Percentiles rank a stretch among this genome's conserved stretches.
Evolutionary conservation across 2,888 invertebrate species (phyloP).

Genomic region (Alsophila aescularia): DNA sequence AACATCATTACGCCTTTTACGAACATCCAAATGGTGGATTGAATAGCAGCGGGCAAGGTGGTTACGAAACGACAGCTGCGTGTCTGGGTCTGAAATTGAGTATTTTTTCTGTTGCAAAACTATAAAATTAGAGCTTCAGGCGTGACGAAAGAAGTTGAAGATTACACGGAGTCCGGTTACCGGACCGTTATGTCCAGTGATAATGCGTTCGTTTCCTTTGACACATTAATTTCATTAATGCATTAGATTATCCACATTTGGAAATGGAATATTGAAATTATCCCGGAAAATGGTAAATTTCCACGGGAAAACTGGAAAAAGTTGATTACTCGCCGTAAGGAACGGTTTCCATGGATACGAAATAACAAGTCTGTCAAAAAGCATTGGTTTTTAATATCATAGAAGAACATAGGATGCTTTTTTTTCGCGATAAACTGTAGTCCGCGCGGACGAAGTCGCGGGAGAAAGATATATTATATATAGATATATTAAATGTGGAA

Average conservation of each 20-base stretch:
- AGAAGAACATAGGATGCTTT: too few relatives aligned
- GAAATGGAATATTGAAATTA: too few relatives aligned
- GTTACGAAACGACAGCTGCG: constrained; percentile 51
- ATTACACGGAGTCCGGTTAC: constrained; percentile 56
- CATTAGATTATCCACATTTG: constrained; percentile 1
- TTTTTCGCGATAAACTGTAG: too few relatives aligned
- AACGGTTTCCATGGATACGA: too few relatives aligned
- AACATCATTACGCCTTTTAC: constrained; percentile 30
- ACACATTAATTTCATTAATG: constrained; percentile 21
- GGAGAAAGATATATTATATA: too few relatives aligned
- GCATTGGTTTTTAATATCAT: too few relatives aligned
- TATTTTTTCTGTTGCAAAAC: constrained; percentile 47
- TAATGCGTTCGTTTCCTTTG: constrained; percentile 33
- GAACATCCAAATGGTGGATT: constrained; percentile 27
- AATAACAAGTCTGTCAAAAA: too few relatives aligned
- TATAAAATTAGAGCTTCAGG: constrained; percentile 59
- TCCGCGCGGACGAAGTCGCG: too few relatives aligned
- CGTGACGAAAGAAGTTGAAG: constrained; percentile 61
- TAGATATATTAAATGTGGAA: too few relatives aligned
- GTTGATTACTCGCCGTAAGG: too few relatives aligned
- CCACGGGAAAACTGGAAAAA: too few relatives aligned
- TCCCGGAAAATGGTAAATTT: too few relatives aligned
- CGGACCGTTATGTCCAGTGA: constrained; percentile 44
- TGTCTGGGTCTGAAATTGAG: constrained; percentile 45
- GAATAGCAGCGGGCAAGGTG: constrained; percentile 30